Percentiles rank a stretch among this genome's conserved stretches.
Conservation (phyloP, 2,888 invertebrate species). For the Rhagophthalmus giganteus region DNA sequence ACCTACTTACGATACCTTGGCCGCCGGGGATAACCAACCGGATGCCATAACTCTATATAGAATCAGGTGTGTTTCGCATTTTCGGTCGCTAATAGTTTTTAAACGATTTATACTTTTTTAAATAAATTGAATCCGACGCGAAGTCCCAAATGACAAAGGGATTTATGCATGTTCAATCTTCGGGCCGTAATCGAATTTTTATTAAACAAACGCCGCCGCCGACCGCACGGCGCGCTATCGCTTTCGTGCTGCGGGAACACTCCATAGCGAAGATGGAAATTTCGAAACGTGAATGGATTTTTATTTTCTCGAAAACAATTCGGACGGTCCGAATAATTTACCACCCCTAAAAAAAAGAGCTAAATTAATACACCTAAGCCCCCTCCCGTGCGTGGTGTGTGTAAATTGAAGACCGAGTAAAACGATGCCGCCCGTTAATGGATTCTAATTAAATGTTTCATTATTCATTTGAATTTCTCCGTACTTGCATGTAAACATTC, state of each 20-base stretch:
- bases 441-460: slow-evolving; percentile 19
- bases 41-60: not conserved
- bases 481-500: slow-evolving; percentile 11
- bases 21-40: no score
- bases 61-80: not conserved
- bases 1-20: no score
- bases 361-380: not conserved
- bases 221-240: slow-evolving; percentile 4
- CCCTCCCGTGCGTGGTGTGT: slow-evolving; percentile 8
- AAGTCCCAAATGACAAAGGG: slow-evolving; percentile 9
- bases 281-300: slow-evolving; percentile 2
- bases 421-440: slow-evolving; percentile 18
- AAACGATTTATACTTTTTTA: slow-evolving; percentile 7
- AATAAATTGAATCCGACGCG: slow-evolving; percentile 4
- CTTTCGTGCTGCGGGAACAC: not conserved
- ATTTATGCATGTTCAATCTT: slow-evolving; percentile 4
- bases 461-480: slow-evolving; percentile 19
- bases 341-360: not conserved
- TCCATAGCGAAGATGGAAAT: slow-evolving; percentile 17
- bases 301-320: not conserved
- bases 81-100: not conserved
- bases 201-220: not conserved
- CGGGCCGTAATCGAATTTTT: slow-evolving; percentile 11
- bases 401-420: slow-evolving; percentile 19
- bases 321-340: not conserved